phyloP scores from a whole-genome alignment of 1,140 invertebrate species.

The Penaeus japonicus region DNA sequence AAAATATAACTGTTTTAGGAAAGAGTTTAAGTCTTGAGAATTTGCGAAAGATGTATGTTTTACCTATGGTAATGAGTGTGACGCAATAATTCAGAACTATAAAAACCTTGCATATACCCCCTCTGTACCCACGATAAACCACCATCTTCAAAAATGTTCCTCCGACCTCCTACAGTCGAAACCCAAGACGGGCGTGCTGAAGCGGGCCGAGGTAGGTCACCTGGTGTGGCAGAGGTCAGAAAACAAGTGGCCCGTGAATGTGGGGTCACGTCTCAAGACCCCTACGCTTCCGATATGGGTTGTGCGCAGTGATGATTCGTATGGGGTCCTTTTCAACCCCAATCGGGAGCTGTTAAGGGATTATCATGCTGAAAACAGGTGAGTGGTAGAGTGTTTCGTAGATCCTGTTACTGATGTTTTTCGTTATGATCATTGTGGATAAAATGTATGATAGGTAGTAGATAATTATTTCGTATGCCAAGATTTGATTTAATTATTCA shows the following conservation, averaged over 20 bases:
- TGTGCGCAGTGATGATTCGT: constrained; percentile 76
- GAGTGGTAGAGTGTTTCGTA: constrained; percentile 40
- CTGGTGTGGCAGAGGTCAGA: constrained; percentile 72
- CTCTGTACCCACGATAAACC: not conserved
- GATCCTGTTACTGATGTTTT: no score
- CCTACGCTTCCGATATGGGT: constrained; percentile 83
- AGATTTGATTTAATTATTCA: no score
- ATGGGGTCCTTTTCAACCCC: constrained; percentile 80
- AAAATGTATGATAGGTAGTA: no score
- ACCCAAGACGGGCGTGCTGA: constrained; percentile 77
- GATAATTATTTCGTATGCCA: no score
- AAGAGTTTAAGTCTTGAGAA: no score
- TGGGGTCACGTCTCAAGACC: constrained; percentile 83
- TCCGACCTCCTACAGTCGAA: constrained; percentile 69
- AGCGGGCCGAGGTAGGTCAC: constrained; percentile 76
- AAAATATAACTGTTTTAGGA: no score
- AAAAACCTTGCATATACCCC: no score
- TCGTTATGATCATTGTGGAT: no score
- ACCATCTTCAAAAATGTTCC: not conserved
- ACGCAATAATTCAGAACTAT: no score
- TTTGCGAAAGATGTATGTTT: no score
- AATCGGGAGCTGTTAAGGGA: constrained; percentile 81
- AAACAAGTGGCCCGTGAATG: constrained; percentile 61
- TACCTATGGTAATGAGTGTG: no score
- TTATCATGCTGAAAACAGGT: constrained; percentile 82